Conservation (phyloP, 1,140 invertebrate species). For the Ctenoplectra terminalis region DNA sequence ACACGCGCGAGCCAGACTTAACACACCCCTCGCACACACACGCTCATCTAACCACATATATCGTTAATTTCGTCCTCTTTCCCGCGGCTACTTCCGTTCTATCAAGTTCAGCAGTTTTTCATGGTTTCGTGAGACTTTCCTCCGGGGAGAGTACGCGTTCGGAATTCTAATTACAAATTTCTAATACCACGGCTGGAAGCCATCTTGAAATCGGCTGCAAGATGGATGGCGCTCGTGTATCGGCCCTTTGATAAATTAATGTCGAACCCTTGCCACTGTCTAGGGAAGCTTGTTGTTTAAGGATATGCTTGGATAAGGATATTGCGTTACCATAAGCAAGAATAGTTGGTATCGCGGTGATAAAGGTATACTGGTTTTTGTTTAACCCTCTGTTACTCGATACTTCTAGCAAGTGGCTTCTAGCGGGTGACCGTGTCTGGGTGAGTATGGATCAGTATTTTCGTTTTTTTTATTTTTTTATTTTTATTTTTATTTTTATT, state of each 20-base stretch:
- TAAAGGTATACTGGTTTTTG: neutral
- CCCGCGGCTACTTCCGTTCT: neutral
- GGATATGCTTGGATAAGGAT: too few relatives aligned
- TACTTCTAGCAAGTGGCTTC: too few relatives aligned
- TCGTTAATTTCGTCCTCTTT: neutral
- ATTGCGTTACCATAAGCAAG: neutral
- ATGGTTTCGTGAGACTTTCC: neutral
- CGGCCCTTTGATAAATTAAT: slow-evolving; percentile 22
- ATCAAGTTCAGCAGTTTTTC: slow-evolving; percentile 6
- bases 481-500: too few relatives aligned
- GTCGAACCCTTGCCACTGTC: neutral
- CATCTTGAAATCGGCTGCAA: neutral
- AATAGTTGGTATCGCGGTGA: neutral
- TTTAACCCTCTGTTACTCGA: neutral
- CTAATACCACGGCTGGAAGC: neutral
- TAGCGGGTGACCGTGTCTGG: too few relatives aligned
- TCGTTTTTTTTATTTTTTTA: too few relatives aligned
- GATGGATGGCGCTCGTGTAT: neutral
- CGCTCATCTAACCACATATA: neutral
- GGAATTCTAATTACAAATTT: slow-evolving; percentile 13
- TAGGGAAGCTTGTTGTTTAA: neutral
- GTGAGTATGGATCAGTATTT: too few relatives aligned
- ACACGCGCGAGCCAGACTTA: neutral
- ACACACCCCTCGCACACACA: neutral
- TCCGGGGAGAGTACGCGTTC: neutral